A percentile compares a stretch with the other conserved stretches of the same genome.
Conservation (phyloP, 2,888 invertebrate genomes). For the Magallana nippona region DNA sequence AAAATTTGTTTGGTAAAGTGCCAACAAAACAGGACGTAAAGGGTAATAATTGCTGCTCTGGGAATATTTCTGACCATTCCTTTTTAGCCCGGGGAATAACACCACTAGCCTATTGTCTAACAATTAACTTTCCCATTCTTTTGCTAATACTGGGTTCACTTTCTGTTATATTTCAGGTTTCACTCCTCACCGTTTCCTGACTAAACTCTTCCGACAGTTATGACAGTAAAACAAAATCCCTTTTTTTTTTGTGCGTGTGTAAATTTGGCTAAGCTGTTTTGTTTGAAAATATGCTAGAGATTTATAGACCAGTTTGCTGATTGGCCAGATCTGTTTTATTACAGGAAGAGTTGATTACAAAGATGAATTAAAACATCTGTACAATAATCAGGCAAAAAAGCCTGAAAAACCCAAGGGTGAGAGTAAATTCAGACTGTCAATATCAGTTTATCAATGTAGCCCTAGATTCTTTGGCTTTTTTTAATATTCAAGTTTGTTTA, state of each 20-base stretch:
- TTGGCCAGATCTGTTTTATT: slow-evolving; percentile 30
- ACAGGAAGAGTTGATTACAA: slow-evolving; percentile 46
- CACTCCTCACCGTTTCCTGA: slow-evolving; percentile 7
- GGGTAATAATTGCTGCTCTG: slow-evolving; percentile 42
- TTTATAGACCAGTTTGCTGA: slow-evolving; percentile 9
- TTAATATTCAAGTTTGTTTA: background rate
- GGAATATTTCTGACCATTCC: background rate
- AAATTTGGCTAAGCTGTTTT: slow-evolving; percentile 15
- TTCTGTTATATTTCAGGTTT: slow-evolving; percentile 6
- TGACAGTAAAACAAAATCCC: slow-evolving; percentile 10
- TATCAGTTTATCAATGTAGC: background rate
- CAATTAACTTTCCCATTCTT: slow-evolving; percentile 1
- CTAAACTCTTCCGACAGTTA: background rate
- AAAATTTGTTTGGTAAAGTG: slow-evolving; percentile 50
- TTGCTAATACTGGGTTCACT: slow-evolving; percentile 15
- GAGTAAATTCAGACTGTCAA: slow-evolving; percentile 18
- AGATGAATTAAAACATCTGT: slow-evolving; percentile 44
- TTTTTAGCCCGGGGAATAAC: background rate
- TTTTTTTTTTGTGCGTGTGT: background rate
- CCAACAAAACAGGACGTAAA: slow-evolving; percentile 47
- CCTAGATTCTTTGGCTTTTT: slow-evolving; percentile 23
- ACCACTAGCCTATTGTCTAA: background rate
- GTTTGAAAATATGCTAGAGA: background rate
- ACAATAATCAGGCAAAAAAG: slow-evolving; percentile 29
- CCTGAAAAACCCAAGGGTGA: slow-evolving; percentile 41